Evolutionary conservation across 2,113 vertebrate species (phyloP), one percentile per base, ranked within the genome.

Genomic region (Oriolus oriolus): DNA sequence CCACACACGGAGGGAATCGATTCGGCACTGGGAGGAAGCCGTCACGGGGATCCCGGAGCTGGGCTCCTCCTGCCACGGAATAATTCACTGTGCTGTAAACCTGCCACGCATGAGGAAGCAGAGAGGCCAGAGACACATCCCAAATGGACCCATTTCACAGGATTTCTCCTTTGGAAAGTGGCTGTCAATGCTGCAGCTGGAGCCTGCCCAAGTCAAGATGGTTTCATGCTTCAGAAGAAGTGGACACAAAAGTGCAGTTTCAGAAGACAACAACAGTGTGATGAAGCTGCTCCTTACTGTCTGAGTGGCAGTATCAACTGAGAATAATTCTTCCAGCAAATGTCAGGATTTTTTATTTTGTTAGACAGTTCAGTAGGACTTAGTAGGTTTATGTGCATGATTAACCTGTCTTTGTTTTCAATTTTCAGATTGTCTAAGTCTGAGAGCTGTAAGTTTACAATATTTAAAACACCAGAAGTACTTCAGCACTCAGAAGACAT

Each of bases 21-120:
- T 61, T 22, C 44, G 3, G 57, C 41, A 1, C 59, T 3, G 6
- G 35, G 70, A 90, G 13, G 74, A 65, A 49, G 11, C 21, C 0
- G 0, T 16, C 21, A 1, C 0, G 2, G 71, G 33, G 30, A 15
- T 11, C 20, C n/a, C 3, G 0, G 54, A 27, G 63, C 31, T 49
- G 71, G n/a, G 56, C 52, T 84, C 23, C 85, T 78, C 39, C 33
- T 5, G 6, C 56, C 28, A 1, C 0, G 41, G 57, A 61, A 52
- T 64, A 69, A 74, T 65, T 73, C 89, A 28, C 66, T 18, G 23
- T 37, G 68, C 18, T 61, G 50, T 60, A 85, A 84, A 87, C 33
- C 75, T 83, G 71, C 60, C 35, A 11, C 1, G 5, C 52, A 16
- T 2, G 0, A 39, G 76, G 63, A 69, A 76, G 49, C 63, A 61